A percentile compares a stretch with the other conserved stretches of the same genome.
phyloP scores from a whole-genome alignment of 1,140 invertebrate genomes.

The Platyscapa corneri region DNA sequence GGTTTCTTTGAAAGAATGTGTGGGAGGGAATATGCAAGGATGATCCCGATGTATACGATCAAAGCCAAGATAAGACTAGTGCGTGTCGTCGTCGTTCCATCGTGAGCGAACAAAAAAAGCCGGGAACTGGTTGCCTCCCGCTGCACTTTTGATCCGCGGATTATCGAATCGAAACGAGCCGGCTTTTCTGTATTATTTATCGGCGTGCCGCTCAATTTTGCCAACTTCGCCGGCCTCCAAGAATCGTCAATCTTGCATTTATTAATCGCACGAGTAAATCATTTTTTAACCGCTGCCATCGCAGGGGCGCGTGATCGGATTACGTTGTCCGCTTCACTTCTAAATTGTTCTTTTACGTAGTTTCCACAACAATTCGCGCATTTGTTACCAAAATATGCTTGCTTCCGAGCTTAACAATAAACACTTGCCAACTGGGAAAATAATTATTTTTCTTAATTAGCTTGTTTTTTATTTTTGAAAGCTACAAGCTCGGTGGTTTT shows the following conservation, averaged over 20 bases:
- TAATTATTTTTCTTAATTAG: too few species aligned
- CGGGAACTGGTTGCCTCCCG: background rate
- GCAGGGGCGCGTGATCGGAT: too few species aligned
- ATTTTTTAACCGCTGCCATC: too few species aligned
- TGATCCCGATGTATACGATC: conserved; percentile 41
- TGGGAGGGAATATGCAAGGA: conserved; percentile 31
- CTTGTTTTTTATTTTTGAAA: too few species aligned
- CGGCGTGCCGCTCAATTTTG: conserved; percentile 10
- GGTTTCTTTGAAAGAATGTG: conserved; percentile 6
- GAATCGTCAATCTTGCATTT: conserved; percentile 7
- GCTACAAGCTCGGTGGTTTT: too few species aligned
- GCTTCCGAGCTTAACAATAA: too few species aligned
- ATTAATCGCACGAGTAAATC: background rate
- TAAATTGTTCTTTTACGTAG: too few species aligned
- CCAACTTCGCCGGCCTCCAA: background rate
- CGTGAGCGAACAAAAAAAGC: background rate
- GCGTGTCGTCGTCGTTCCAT: conserved; percentile 9
- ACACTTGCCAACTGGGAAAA: too few species aligned
- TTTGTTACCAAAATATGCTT: too few species aligned
- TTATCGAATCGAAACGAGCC: conserved; percentile 14
- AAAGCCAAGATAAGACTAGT: conserved; percentile 14
- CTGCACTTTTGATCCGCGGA: conserved; percentile 14
- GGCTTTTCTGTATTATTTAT: conserved; percentile 36
- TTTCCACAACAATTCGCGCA: too few species aligned
- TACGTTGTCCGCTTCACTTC: too few species aligned